phyloP scores from a whole-genome alignment of 2,113 vertebrate genomes.

The Vimba vimba region DNA sequence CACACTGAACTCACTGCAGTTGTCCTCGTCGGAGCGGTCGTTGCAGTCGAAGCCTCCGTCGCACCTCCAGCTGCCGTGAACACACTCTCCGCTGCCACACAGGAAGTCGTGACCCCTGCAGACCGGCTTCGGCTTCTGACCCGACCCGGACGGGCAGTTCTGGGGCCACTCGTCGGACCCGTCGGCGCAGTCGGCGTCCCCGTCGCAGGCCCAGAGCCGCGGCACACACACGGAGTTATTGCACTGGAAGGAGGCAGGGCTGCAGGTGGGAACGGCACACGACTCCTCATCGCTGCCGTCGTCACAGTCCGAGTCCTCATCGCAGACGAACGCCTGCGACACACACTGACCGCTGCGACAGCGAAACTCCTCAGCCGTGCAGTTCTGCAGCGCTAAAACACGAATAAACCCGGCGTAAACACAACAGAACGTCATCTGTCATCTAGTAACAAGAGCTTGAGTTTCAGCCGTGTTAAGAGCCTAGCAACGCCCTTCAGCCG shows the following conservation, averaged over 20 bases:
- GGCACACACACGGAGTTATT: conserved; percentile 78
- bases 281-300: conserved; percentile 80
- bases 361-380: conserved; percentile 72
- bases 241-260: conserved; percentile 75
- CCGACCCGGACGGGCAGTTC: conserved; percentile 62
- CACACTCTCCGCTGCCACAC: conserved; percentile 80
- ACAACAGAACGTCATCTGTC: background rate
- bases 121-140: rapidly evolving
- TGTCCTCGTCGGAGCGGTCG: conserved; percentile 82
- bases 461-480: no score
- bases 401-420: background rate
- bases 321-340: conserved; percentile 77
- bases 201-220: conserved; percentile 80
- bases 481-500: no score
- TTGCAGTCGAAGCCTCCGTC: conserved; percentile 78
- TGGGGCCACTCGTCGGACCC: conserved; percentile 82
- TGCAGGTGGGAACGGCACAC: conserved; percentile 77
- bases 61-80: conserved; percentile 81
- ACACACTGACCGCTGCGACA: conserved; percentile 82
- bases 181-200: conserved; percentile 79
- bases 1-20: conserved; percentile 78
- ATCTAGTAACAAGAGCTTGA: background rate
- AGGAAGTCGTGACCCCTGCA: conserved; percentile 77
- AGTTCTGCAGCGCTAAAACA: conserved; percentile 73
- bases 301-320: conserved; percentile 79